Evolutionary conservation across 2,888 invertebrate species (phyloP).

Genomic region (Hypomecis punctinalis): DNA sequence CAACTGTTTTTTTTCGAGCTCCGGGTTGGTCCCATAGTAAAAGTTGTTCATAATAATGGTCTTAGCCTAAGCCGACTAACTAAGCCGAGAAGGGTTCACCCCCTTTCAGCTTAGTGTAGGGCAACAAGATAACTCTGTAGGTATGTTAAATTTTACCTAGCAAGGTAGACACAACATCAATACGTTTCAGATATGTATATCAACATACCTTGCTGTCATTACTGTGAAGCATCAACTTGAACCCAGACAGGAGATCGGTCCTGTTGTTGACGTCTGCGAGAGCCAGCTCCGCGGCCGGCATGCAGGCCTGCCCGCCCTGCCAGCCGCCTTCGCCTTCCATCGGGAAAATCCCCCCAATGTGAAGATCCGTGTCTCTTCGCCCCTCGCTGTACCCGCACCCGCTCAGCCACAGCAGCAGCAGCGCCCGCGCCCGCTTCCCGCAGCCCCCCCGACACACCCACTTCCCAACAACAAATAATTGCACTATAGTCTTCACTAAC

Average conservation of each 20-base stretch:
- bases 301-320: slow-evolving; percentile 99
- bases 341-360: slow-evolving; percentile 99
- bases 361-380: slow-evolving; percentile 89
- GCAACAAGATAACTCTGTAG: too few species aligned
- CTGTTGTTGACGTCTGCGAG: slow-evolving; percentile 97
- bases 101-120: too few species aligned
- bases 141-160: too few species aligned
- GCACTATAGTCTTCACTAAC: slow-evolving; percentile 79
- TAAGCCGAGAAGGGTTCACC: too few species aligned
- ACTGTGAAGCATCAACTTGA: slow-evolving; percentile 95
- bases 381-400: slow-evolving; percentile 69
- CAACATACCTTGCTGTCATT: slow-evolving; percentile 96
- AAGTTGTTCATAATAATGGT: too few species aligned
- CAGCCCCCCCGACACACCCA: slow-evolving; percentile 60
- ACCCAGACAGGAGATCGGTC: slow-evolving; percentile 95
- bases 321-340: slow-evolving; percentile 98
- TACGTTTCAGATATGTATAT: not conserved
- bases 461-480: slow-evolving; percentile 82
- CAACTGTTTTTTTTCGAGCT: too few species aligned
- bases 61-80: too few species aligned
- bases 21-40: too few species aligned
- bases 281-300: slow-evolving; percentile 98
- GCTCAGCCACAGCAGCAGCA: slow-evolving; percentile 69
- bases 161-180: too few species aligned
- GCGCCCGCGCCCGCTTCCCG: slow-evolving; percentile 53